phyloP scores from a whole-genome alignment of 2,888 invertebrate species.

The Dusona sp. region DNA sequence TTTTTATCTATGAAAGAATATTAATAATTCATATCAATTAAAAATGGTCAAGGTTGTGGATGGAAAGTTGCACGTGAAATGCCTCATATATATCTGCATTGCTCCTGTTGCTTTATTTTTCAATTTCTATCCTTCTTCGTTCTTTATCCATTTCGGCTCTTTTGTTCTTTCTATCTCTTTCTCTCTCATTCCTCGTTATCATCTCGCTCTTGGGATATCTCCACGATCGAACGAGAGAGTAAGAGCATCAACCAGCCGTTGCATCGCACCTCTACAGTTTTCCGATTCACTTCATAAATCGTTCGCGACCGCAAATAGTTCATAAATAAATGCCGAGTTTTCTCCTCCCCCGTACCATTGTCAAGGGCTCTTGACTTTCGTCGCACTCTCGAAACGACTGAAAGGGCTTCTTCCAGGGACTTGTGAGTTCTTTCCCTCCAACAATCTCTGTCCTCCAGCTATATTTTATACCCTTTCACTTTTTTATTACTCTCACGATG shows the following conservation, averaged over 20 bases:
- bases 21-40: neutral
- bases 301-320: constrained; percentile 75
- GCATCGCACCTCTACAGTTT: constrained; percentile 70
- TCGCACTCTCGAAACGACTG: constrained; percentile 31
- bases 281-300: constrained; percentile 79
- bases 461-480: constrained; percentile 38
- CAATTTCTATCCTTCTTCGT: constrained; percentile 58
- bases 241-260: constrained; percentile 55
- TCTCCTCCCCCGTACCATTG: constrained; percentile 4
- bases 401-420: constrained; percentile 38
- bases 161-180: constrained; percentile 46
- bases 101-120: constrained; percentile 47
- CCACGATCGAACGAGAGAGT: constrained; percentile 65
- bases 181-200: constrained; percentile 25
- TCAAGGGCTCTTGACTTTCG: constrained; percentile 63
- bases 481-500: constrained; percentile 31
- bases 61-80: neutral
- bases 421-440: constrained; percentile 17
- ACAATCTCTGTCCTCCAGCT: constrained; percentile 3
- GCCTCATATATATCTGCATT: neutral
- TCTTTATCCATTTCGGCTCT: constrained; percentile 49
- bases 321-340: constrained; percentile 75
- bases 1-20: neutral
- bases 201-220: constrained; percentile 59
- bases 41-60: neutral